Conservation (phyloP, 2,113 vertebrate species). For the Ameiurus melas region DNA sequence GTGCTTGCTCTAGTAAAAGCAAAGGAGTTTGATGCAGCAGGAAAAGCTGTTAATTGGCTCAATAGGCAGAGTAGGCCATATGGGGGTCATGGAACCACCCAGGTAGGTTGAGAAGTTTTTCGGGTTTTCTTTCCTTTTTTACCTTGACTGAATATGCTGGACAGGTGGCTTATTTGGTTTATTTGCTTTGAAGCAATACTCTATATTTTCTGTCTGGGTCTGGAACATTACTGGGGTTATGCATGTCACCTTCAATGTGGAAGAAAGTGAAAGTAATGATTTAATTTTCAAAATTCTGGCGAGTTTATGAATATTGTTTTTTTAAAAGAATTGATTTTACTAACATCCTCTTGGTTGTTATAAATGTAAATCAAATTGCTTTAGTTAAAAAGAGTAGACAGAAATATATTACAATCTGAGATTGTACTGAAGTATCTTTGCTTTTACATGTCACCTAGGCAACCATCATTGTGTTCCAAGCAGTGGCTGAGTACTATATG, state of each 20-base stretch:
- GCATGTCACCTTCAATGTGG: neutral
- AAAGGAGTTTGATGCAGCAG: slow-evolving; percentile 54
- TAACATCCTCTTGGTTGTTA: neutral
- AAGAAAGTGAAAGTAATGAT: neutral
- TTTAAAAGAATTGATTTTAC: neutral
- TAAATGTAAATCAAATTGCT: neutral
- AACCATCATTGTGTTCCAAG: slow-evolving; percentile 88
- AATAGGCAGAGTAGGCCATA: slow-evolving; percentile 73
- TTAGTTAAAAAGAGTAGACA: neutral
- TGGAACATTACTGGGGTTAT: neutral
- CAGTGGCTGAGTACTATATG: slow-evolving; percentile 79
- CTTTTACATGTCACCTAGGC: slow-evolving; percentile 66
- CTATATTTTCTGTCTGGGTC: neutral
- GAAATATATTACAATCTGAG: neutral
- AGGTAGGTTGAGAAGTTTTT: slow-evolving; percentile 63
- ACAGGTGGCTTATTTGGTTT: neutral
- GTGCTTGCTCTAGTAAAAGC: slow-evolving; percentile 78
- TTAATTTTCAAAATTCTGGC: neutral
- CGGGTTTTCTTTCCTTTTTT: neutral
- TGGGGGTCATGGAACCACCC: slow-evolving; percentile 82
- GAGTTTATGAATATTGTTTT: too few relatives aligned
- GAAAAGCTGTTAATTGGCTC: slow-evolving; percentile 77
- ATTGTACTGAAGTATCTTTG: neutral
- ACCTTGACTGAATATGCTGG: neutral
- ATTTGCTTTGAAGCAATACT: neutral